These are phyloP conservation scores for Sarcophaga caerulescens DNA, from an alignment of 2,888 invertebrate species.

Conservation along the genomic window DNA sequence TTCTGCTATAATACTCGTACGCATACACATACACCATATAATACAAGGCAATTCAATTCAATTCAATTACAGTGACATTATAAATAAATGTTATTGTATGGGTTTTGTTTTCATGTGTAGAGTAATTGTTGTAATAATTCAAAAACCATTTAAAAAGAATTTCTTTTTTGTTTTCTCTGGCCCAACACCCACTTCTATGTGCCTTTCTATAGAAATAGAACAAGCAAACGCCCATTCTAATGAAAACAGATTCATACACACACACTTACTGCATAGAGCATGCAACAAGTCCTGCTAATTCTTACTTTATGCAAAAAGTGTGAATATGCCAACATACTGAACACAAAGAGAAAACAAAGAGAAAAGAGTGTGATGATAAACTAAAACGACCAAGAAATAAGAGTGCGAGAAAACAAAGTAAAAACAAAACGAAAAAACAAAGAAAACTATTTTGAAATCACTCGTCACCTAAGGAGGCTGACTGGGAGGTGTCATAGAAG, in stretches of 20 bases:
- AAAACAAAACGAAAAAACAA: constrained; percentile 1
- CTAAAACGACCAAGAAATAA: not conserved
- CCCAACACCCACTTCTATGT: not conserved
- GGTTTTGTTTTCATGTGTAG: constrained; percentile 29
- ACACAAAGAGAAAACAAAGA: too few species aligned
- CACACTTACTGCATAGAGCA: constrained; percentile 9
- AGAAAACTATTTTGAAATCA: constrained; percentile 50
- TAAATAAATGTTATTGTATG: constrained; percentile 45
- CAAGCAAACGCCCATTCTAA: not conserved
- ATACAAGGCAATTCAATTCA: constrained; percentile 38
- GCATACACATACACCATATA: constrained; percentile 7
- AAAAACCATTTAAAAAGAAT: constrained; percentile 46
- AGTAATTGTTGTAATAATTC: constrained; percentile 65
- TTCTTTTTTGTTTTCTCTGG: not conserved
- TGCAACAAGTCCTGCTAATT: constrained; percentile 64
- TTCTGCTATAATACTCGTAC: too few species aligned
- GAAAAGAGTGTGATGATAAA: too few species aligned
- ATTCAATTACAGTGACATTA: constrained; percentile 59
- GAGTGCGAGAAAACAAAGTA: not conserved
- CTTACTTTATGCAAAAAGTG: constrained; percentile 32
- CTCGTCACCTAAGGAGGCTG: constrained; percentile 57
- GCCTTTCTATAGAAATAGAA: not conserved
- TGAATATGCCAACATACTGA: too few species aligned
- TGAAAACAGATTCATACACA: not conserved
- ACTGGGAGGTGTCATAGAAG: constrained; percentile 23